phyloP scores from a whole-genome alignment of 2,888 invertebrate genomes.

The Reticulitermes lucifugus region DNA sequence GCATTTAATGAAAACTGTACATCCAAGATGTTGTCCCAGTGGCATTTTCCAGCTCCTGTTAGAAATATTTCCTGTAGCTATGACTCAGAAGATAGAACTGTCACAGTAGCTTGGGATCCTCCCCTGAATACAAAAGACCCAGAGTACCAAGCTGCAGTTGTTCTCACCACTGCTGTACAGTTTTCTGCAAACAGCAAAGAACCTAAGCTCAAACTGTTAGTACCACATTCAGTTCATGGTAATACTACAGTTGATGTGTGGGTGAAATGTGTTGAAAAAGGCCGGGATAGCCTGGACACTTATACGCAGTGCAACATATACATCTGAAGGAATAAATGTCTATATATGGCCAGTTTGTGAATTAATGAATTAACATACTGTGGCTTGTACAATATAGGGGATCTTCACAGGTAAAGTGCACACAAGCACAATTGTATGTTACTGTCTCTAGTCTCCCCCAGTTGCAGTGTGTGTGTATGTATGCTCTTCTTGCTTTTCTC shows the following conservation, averaged over 20 bases:
- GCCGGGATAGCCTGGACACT: slow-evolving; percentile 11
- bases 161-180: neutral
- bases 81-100: neutral
- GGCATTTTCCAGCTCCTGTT: slow-evolving; percentile 54
- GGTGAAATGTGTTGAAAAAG: slow-evolving; percentile 30
- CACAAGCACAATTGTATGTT: too few relatives aligned
- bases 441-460: too few relatives aligned
- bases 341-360: too few relatives aligned
- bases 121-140: slow-evolving; percentile 1
- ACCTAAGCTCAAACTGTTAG: neutral
- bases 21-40: slow-evolving; percentile 37
- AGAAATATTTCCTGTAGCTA: slow-evolving; percentile 47
- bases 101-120: slow-evolving; percentile 14
- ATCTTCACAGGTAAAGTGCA: too few relatives aligned
- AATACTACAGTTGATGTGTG: slow-evolving; percentile 19
- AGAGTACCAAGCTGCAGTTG: slow-evolving; percentile 1
- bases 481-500: too few relatives aligned
- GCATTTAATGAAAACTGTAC: slow-evolving; percentile 1
- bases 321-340: too few relatives aligned
- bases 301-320: neutral
- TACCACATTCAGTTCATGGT: slow-evolving; percentile 3
- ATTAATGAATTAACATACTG: too few relatives aligned
- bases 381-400: too few relatives aligned
- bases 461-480: too few relatives aligned
- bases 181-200: slow-evolving; percentile 2